A percentile compares a stretch with the other conserved stretches of the same genome.
Conservation (phyloP, 92 coral and sea anemone species). For the Porites lobata region DNA sequence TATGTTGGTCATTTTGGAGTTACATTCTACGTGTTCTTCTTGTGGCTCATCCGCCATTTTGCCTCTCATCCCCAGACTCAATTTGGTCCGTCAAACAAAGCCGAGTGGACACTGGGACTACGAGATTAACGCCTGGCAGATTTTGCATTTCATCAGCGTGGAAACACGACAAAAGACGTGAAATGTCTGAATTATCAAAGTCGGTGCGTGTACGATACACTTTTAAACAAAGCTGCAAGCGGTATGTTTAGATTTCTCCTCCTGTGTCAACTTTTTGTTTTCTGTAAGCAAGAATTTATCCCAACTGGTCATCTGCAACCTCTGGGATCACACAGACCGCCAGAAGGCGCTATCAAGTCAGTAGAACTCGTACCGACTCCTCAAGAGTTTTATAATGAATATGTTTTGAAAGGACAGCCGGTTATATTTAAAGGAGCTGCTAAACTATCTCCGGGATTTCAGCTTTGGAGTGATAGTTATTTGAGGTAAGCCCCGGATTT, state of each 20-base stretch:
- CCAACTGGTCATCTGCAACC: slow-evolving; percentile 80
- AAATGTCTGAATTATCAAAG: background rate
- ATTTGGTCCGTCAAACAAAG: background rate
- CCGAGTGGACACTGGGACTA: background rate
- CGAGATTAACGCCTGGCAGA: background rate
- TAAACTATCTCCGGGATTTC: slow-evolving; percentile 74
- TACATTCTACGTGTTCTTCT: background rate
- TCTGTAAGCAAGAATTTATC: slow-evolving; percentile 4
- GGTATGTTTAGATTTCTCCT: background rate
- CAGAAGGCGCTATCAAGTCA: slow-evolving; percentile 66
- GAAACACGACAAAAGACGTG: background rate
- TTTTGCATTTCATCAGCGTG: background rate
- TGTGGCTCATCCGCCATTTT: slow-evolving; percentile 20
- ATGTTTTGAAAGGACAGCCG: slow-evolving; percentile 63
- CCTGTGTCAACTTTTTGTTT: slow-evolving; percentile 22
- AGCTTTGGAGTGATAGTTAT: slow-evolving; percentile 91
- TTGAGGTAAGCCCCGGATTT: slow-evolving; percentile 61
- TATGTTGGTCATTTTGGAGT: background rate
- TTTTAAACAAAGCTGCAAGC: background rate
- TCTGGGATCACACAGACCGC: slow-evolving; percentile 78
- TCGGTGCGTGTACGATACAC: background rate
- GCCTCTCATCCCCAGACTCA: background rate
- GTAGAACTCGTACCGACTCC: slow-evolving; percentile 61
- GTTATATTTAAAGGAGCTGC: slow-evolving; percentile 87
- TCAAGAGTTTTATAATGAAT: slow-evolving; percentile 60